These are phyloP conservation scores for Brassicogethes aeneus DNA, from an alignment of 2,888 invertebrate genomes.

Conservation along the genomic window DNA sequence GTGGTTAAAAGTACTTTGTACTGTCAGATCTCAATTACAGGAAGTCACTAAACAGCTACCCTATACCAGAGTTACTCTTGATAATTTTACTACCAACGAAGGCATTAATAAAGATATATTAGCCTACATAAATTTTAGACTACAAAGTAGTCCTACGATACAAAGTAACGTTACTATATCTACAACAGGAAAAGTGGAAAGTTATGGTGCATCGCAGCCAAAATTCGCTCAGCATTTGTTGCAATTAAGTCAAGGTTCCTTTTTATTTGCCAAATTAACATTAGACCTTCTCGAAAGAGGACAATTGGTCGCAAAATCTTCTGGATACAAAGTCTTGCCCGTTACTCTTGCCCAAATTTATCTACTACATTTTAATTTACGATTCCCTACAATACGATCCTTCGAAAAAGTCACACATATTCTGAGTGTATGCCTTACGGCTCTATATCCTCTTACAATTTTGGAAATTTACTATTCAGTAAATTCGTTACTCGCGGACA, in stretches of 20 bases:
- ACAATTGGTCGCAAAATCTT: conserved; percentile 85
- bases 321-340: conserved; percentile 87
- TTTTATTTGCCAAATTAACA: conserved; percentile 84
- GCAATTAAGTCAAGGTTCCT: conserved; percentile 77
- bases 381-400: conserved; percentile 82
- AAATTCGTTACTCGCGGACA: conserved; percentile 72
- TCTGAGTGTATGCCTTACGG: conserved; percentile 82
- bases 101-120: conserved; percentile 76
- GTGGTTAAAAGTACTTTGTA: conserved; percentile 86
- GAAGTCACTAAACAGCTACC: conserved; percentile 79
- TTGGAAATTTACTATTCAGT: conserved; percentile 90
- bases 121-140: conserved; percentile 78
- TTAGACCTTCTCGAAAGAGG: conserved; percentile 88
- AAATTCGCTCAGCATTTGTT: conserved; percentile 83
- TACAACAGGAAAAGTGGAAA: conserved; percentile 55
- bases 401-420: conserved; percentile 87
- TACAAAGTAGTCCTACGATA: conserved; percentile 72
- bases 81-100: conserved; percentile 60
- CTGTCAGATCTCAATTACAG: conserved; percentile 73
- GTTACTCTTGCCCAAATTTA: conserved; percentile 85
- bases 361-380: conserved; percentile 81
- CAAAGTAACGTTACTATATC: conserved; percentile 65
- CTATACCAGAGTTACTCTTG: conserved; percentile 67
- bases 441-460: conserved; percentile 80
- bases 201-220: conserved; percentile 56